phyloP scores from a whole-genome alignment of 2,797 vertebrate genomes.

The Harpagifer antarcticus region DNA sequence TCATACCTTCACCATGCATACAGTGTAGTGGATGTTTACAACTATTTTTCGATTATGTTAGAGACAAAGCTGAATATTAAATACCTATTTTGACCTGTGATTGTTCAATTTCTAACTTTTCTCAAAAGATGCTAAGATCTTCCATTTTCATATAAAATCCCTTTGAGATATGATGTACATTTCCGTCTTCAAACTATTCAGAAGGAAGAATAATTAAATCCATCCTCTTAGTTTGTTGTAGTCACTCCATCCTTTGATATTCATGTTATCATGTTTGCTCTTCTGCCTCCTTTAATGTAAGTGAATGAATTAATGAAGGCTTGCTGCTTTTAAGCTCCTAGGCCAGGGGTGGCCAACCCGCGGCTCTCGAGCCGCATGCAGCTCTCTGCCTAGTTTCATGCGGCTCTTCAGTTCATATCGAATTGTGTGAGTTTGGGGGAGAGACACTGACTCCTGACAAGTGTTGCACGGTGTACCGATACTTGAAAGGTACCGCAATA shows the following conservation, averaged over 20 bases:
- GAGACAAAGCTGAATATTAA: background rate
- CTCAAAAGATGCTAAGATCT: background rate
- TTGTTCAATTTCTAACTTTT: too few species aligned
- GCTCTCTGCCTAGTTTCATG: too few species aligned
- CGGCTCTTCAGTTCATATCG: too few species aligned
- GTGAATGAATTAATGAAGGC: conserved; percentile 12
- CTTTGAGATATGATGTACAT: background rate
- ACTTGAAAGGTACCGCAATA: too few species aligned
- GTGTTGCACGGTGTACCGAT: too few species aligned
- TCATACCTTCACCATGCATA: too few species aligned
- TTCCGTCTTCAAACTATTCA: background rate
- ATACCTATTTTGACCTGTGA: background rate
- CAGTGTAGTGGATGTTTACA: background rate
- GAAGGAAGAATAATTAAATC: background rate
- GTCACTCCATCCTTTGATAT: conserved; percentile 3
- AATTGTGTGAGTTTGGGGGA: too few species aligned
- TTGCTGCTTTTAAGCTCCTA: conserved; percentile 22
- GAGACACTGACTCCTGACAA: too few species aligned
- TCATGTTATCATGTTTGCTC: background rate
- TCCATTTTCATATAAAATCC: background rate
- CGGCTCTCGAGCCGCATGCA: too few species aligned
- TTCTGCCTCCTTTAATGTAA: conserved; percentile 12
- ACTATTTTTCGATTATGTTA: background rate
- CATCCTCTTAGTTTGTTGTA: background rate
- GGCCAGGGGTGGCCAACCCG: too few species aligned